A percentile compares a stretch with the other conserved stretches of the same genome.
Conservation (phyloP, 2,888 invertebrate genomes). For the Bursaphelenchus okinawaensis region DNA sequence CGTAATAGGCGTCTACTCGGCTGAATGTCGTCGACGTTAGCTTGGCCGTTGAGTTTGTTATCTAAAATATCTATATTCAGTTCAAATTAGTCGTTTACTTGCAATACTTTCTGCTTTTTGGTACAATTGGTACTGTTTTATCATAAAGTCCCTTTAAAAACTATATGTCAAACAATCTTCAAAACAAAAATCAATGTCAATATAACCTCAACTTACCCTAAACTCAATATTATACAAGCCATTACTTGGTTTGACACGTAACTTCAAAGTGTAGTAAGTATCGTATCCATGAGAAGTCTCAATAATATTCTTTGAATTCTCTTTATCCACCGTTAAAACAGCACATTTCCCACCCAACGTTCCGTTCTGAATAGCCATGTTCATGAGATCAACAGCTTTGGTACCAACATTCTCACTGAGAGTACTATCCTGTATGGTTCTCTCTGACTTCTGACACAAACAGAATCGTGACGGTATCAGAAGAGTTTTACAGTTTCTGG, state of each 20-base stretch:
- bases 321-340: not conserved
- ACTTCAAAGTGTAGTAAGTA: not conserved
- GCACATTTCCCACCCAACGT: not conserved
- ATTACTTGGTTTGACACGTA: not conserved
- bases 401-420: not conserved
- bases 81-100: no score
- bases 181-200: no score
- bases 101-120: no score
- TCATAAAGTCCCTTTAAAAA: no score
- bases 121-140: no score
- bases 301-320: not conserved
- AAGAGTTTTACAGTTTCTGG: constrained; percentile 27
- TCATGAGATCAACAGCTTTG: no score
- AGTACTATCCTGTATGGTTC: not conserved
- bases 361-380: no score
- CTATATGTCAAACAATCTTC: no score
- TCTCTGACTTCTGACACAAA: constrained; percentile 24
- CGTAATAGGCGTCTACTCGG: not conserved
- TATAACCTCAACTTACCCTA: no score
- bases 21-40: no score
- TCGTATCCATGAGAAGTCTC: not conserved
- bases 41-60: not conserved
- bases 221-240: no score
- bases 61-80: not conserved
- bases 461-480: constrained; percentile 35